These are phyloP conservation scores for Falco naumanni DNA, from an alignment of 2,797 vertebrate species.

Conservation along the genomic window DNA sequence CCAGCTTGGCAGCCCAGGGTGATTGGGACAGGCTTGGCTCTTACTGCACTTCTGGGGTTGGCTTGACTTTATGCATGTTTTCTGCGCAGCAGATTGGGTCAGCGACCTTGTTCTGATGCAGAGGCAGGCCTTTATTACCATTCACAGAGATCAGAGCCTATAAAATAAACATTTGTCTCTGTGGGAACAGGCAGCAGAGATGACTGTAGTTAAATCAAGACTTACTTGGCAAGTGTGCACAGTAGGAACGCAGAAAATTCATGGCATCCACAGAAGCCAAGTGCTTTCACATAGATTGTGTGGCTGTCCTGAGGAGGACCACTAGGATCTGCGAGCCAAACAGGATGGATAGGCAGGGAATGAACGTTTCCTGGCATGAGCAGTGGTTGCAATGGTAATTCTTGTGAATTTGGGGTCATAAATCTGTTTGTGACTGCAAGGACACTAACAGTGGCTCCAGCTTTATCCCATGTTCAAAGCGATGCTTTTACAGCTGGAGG, in stretches of 20 bases:
- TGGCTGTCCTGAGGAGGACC: background rate
- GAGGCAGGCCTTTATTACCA: background rate
- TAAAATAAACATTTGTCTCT: conserved; percentile 6
- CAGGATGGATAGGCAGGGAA: background rate
- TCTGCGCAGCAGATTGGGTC: background rate
- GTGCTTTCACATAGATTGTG: background rate
- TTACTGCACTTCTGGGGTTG: background rate
- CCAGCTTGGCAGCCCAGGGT: background rate
- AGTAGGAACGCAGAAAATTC: conserved; percentile 11
- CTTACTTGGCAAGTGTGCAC: background rate
- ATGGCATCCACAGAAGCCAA: background rate
- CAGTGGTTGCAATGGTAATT: background rate
- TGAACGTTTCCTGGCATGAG: background rate
- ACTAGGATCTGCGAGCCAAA: background rate
- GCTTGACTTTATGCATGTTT: background rate
- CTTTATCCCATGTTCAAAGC: background rate
- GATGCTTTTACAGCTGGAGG: background rate
- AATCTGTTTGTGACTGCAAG: background rate
- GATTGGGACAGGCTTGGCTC: background rate
- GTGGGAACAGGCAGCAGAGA: conserved; percentile 19
- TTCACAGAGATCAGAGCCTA: background rate
- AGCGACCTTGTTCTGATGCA: background rate
- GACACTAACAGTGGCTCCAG: conserved; percentile 23
- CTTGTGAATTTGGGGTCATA: conserved; percentile 1
- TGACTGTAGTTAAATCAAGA: conserved; percentile 26